Evolutionary conservation across 2,113 vertebrate species (phyloP).

Genomic region (Actinemys pallida): DNA sequence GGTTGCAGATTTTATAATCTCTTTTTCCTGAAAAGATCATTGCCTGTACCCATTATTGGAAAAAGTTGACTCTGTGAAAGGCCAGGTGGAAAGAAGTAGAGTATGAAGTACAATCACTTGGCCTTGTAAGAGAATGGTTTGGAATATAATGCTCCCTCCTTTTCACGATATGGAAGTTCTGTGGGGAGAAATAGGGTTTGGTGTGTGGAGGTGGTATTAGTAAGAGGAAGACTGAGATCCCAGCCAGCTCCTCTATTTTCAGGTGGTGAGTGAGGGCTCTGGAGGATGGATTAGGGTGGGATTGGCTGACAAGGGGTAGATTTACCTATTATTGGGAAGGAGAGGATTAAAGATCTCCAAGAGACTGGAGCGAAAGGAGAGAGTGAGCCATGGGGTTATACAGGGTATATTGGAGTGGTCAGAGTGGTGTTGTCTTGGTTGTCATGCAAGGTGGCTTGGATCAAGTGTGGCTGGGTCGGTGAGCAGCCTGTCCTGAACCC

Average conservation of each 20-base stretch:
- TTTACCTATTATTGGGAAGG: too few species aligned
- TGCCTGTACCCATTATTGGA: neutral
- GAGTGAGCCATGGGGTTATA: too few species aligned
- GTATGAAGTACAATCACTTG: neutral
- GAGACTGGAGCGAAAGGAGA: too few species aligned
- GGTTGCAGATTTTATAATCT: neutral
- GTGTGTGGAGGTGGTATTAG: neutral
- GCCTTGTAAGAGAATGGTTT: neutral
- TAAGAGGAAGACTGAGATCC: neutral
- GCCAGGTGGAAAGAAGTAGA: accelerated
- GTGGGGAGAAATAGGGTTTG: neutral
- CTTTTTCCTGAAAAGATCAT: neutral
- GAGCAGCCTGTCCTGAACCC: too few species aligned
- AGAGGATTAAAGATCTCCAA: too few species aligned
- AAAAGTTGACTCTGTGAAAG: neutral
- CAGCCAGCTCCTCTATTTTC: neutral
- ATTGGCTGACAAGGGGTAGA: neutral
- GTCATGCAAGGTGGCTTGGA: too few species aligned
- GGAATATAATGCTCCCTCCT: accelerated
- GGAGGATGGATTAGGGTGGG: neutral
- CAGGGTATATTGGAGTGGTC: too few species aligned
- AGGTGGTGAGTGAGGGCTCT: neutral
- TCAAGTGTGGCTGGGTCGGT: too few species aligned
- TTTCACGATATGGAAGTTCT: neutral
- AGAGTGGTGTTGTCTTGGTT: too few species aligned